Conservation (phyloP, 92 coral and sea anemone genomes). For the Porites lobata region DNA sequence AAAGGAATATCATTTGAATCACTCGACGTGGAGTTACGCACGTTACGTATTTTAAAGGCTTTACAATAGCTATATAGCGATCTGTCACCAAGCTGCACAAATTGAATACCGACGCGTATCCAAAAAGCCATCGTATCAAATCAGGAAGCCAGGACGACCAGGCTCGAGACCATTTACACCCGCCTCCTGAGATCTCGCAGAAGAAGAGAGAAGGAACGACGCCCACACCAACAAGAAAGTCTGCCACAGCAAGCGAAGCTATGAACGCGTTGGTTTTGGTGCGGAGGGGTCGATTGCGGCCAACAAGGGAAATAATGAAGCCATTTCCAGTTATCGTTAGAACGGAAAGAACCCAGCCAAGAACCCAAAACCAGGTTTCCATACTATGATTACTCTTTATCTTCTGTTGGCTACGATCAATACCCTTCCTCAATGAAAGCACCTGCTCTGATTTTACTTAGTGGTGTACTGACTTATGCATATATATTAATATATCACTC, state of each 20-base stretch:
- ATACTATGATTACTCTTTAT: neutral
- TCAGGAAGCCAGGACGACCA: too few relatives aligned
- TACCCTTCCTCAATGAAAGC: too few relatives aligned
- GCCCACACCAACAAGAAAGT: too few relatives aligned
- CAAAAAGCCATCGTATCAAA: neutral
- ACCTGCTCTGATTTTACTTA: too few relatives aligned
- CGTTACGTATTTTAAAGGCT: neutral
- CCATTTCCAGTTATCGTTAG: too few relatives aligned
- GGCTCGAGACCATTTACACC: neutral
- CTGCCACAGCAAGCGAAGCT: too few relatives aligned
- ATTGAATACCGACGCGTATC: neutral
- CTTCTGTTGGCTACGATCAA: too few relatives aligned
- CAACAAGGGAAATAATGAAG: too few relatives aligned
- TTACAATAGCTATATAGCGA: neutral
- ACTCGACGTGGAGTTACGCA: neutral
- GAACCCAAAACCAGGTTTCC: slow-evolving; percentile 6
- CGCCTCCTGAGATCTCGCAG: neutral
- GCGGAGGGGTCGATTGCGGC: too few relatives aligned
- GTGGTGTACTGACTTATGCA: too few relatives aligned
- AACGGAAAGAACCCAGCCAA: neutral
- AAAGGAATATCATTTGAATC: neutral
- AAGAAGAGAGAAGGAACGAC: neutral
- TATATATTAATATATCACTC: too few relatives aligned
- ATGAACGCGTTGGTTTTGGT: too few relatives aligned
- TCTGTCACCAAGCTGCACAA: slow-evolving; percentile 7